These are phyloP conservation scores for Decapterus maruadsi DNA, from an alignment of 2,797 vertebrate species.

Conservation along the genomic window DNA sequence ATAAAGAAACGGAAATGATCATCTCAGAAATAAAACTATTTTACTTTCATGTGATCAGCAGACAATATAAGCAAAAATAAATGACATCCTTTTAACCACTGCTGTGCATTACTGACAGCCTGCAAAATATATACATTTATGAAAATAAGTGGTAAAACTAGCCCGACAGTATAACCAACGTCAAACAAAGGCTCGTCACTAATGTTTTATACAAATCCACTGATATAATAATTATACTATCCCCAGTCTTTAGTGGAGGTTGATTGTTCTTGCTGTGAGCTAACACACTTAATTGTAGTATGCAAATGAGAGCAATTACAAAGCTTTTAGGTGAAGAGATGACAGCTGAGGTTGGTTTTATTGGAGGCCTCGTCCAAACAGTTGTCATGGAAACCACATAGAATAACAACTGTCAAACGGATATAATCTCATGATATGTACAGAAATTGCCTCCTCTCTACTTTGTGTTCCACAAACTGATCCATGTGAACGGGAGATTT, in stretches of 20 bases:
- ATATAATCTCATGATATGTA: conserved; percentile 79
- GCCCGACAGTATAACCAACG: conserved; percentile 61
- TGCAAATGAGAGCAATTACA: conserved; percentile 99
- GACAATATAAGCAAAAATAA: conserved; percentile 31
- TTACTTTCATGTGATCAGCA: conserved; percentile 25
- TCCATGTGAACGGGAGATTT: conserved; percentile 63
- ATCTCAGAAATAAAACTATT: conserved; percentile 20
- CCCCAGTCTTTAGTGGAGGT: conserved; percentile 91
- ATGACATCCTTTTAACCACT: conserved; percentile 46
- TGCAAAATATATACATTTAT: conserved; percentile 63
- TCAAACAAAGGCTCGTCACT: conserved; percentile 79
- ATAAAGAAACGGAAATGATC: conserved; percentile 23
- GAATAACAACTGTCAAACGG: conserved; percentile 87
- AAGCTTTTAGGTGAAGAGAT: conserved; percentile 99
- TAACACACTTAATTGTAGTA: conserved; percentile 99
- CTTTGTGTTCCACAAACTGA: conserved; percentile 52
- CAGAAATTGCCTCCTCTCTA: conserved; percentile 69
- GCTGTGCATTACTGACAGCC: conserved; percentile 48
- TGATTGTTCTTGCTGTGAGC: conserved; percentile 97
- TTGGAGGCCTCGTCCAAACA: conserved; percentile 97
- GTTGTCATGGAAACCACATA: conserved; percentile 98
- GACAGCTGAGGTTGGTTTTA: conserved; percentile 99
- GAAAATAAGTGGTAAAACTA: conserved; percentile 60
- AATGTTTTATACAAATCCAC: conserved; percentile 84
- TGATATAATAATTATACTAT: conserved; percentile 88